Evolutionary conservation across 2,113 vertebrate genomes (phyloP).

Genomic region (Meles meles): DNA sequence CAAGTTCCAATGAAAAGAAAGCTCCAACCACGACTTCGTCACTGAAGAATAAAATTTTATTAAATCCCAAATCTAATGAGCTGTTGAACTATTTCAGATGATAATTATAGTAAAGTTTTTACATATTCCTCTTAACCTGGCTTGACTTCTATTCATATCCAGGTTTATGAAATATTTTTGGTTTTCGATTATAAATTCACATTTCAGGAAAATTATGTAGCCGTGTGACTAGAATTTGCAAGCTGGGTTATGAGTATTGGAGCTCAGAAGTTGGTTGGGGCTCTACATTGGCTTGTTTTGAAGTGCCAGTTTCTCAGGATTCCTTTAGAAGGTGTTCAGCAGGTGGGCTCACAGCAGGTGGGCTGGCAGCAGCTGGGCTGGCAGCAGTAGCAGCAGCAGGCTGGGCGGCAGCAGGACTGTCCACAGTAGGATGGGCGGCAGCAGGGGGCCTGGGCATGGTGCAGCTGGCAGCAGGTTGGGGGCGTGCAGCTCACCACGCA

Average conservation of each 20-base stretch:
- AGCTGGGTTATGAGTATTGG: neutral
- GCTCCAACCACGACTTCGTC: neutral
- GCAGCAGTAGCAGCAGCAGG: constrained; percentile 41
- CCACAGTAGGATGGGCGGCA: constrained; percentile 48
- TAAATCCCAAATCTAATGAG: neutral
- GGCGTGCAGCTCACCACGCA: neutral
- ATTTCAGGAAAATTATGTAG: neutral
- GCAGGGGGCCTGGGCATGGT: neutral
- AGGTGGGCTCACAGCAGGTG: constrained; percentile 9
- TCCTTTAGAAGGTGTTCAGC: neutral
- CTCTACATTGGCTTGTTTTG: neutral
- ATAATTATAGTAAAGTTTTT: neutral
- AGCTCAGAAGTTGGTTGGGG: neutral
- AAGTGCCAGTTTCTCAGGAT: neutral
- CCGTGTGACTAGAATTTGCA: neutral
- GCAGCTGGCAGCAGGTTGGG: constrained; percentile 18
- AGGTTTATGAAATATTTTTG: neutral
- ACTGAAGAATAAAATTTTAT: constrained; percentile 41
- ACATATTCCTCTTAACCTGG: neutral
- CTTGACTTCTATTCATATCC: neutral
- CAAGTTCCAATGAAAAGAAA: neutral
- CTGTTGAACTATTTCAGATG: neutral
- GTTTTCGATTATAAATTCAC: neutral
- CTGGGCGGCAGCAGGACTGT: constrained; percentile 43
- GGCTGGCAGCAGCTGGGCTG: constrained; percentile 52